A percentile compares a stretch with the other conserved stretches of the same genome.
phyloP scores from a whole-genome alignment of 2,888 invertebrate species.

The Pseudeuparius sepicola region DNA sequence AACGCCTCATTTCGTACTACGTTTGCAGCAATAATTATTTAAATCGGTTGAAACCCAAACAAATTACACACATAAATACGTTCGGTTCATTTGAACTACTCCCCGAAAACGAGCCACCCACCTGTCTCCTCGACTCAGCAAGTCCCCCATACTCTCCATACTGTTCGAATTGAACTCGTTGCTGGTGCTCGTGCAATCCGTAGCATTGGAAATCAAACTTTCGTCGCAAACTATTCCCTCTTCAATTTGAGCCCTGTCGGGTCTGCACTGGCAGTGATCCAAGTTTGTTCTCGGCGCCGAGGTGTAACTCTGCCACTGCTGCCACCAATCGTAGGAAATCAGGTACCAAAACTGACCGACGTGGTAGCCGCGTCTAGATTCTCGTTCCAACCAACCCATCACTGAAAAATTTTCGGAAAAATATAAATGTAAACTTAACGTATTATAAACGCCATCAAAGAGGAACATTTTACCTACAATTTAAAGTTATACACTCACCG shows the following conservation, averaged over 20 bases:
- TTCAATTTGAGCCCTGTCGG: slow-evolving; percentile 40
- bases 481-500: slow-evolving; percentile 38
- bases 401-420: slow-evolving; percentile 43
- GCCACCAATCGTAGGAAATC: slow-evolving; percentile 81
- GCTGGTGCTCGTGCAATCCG: slow-evolving; percentile 34
- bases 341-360: slow-evolving; percentile 88
- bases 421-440: not conserved
- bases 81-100: no score
- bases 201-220: slow-evolving; percentile 50
- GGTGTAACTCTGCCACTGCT: slow-evolving; percentile 66
- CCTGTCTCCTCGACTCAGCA: slow-evolving; percentile 48
- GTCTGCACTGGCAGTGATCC: slow-evolving; percentile 42
- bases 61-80: no score
- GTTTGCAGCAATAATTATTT: no score
- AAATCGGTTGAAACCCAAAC: no score
- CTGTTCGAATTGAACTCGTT: slow-evolving; percentile 39
- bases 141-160: slow-evolving; percentile 55
- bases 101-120: no score
- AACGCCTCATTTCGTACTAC: no score
- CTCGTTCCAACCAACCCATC: slow-evolving; percentile 72
- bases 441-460: not conserved
- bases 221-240: slow-evolving; percentile 60
- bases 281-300: slow-evolving; percentile 33
- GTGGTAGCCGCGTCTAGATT: slow-evolving; percentile 61
- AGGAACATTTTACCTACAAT: not conserved